Conservation (phyloP, 1,140 invertebrate genomes). For the Bombus pyrosoma region DNA sequence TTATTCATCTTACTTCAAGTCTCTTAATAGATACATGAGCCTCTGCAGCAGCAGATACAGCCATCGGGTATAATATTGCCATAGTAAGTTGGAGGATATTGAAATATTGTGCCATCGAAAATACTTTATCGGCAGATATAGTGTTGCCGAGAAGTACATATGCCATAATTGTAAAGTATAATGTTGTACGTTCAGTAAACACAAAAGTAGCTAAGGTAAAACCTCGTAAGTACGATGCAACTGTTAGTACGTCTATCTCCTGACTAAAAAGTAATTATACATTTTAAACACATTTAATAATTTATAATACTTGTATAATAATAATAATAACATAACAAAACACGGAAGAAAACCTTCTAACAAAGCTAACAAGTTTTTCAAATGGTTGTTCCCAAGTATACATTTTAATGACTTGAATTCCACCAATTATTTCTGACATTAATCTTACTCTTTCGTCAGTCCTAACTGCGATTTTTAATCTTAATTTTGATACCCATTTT, state of each 20-base stretch:
- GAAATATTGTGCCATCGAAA: constrained; percentile 89
- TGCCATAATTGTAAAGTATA: constrained; percentile 87
- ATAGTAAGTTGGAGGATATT: constrained; percentile 88
- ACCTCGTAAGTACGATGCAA: constrained; percentile 88
- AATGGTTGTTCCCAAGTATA: constrained; percentile 93
- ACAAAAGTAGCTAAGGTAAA: constrained; percentile 86
- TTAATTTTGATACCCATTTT: constrained; percentile 85
- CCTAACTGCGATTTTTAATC: constrained; percentile 86
- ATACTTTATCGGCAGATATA: constrained; percentile 87
- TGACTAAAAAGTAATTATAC: constrained; percentile 78
- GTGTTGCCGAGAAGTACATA: constrained; percentile 86
- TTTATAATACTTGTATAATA: background rate
- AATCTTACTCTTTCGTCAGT: constrained; percentile 92
- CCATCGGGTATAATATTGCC: constrained; percentile 88
- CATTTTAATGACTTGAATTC: constrained; percentile 93
- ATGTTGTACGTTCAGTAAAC: constrained; percentile 87
- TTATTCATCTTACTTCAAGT: constrained; percentile 80
- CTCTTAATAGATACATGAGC: constrained; percentile 86
- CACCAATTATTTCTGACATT: constrained; percentile 92
- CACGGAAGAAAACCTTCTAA: constrained; percentile 78
- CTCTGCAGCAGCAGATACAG: constrained; percentile 84
- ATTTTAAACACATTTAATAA: constrained; percentile 5
- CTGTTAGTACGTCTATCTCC: constrained; percentile 87
- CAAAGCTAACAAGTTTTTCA: constrained; percentile 85
- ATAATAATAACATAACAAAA: constrained; percentile 3